Evolutionary conservation across 2,888 invertebrate species (phyloP), one percentile per base, ranked within the genome.

Genomic region (Cephonodes hylas): DNA sequence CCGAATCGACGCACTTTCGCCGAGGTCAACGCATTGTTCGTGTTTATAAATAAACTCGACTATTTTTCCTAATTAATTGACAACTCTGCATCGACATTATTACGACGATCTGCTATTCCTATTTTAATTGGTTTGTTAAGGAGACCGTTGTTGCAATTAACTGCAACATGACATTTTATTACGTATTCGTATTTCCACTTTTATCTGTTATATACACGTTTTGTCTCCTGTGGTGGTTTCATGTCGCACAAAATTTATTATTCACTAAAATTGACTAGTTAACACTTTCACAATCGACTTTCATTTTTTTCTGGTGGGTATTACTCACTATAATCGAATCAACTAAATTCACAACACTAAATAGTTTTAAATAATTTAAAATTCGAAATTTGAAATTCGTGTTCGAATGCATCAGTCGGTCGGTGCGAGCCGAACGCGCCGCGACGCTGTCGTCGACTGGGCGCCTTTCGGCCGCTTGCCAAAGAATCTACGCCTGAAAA

Each of bases 401-500:
- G 72, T 68, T 72, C 63, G 75, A 69, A 73, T 77, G 77, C 76
- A 79, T 80, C 79, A 81, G 80, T 76, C 70, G 62, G 65, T 63
- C 57, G 64, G 65, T 64, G 83, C 85, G 84, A 75, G 77, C 74
- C 81, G 84, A 79, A 69, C 86, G 85, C 86, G 78, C 73, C 85
- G 84, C 86, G 81, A 75, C 83, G 83, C 81, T 79, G 81, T 80
- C 83, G 77, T 81, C 83, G 86, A 89, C 90, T 90, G 91, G 83
- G 79, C 80, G 80, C 79, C 76, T 74, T 84, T 87, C 87, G 88
- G 89, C 87, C 79, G 82, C 67, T 83, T 89, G 90, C 91, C 91
- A 90, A 88, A 82, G 84, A 87, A 81, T 87, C 84, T 81, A 82
- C 76, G 83, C 77, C 86, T 86, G 86, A 87, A 89, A 86, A 88